A percentile compares a stretch with the other conserved stretches of the same genome.
Evolutionary conservation across 2,797 vertebrate species (phyloP).

Genomic region (Betta splendens): DNA sequence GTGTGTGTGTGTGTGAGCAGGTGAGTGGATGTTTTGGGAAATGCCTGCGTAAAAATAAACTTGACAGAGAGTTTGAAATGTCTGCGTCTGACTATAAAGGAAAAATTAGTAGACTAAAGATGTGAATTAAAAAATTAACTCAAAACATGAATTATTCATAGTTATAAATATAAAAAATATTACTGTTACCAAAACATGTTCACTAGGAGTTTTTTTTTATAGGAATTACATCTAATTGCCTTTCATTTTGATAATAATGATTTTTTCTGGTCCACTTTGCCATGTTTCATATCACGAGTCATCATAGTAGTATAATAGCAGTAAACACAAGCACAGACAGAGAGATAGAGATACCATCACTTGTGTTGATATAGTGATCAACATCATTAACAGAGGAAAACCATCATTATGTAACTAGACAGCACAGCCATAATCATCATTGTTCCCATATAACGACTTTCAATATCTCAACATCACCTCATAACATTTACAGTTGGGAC

Average conservation of each 20-base stretch:
- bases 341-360: slow-evolving; percentile 7
- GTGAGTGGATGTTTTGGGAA: slow-evolving; percentile 4
- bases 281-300: slow-evolving; percentile 5
- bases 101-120: slow-evolving; percentile 6
- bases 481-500: slow-evolving; percentile 61
- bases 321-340: not conserved
- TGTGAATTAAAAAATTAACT: slow-evolving; percentile 18
- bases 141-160: no score
- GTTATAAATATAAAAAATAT: no score
- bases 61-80: slow-evolving; percentile 33
- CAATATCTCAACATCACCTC: slow-evolving; percentile 50
- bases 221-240: not conserved
- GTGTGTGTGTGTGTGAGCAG: slow-evolving; percentile 21
- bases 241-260: slow-evolving; percentile 8
- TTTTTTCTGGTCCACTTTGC: slow-evolving; percentile 4
- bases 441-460: slow-evolving; percentile 39
- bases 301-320: not conserved
- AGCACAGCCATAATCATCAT: slow-evolving; percentile 39
- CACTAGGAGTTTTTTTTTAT: not conserved
- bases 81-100: slow-evolving; percentile 31
- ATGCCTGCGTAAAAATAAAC: slow-evolving; percentile 10
- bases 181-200: not conserved
- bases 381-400: slow-evolving; percentile 32
- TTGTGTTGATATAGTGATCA: slow-evolving; percentile 16
- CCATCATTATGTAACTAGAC: slow-evolving; percentile 37